Evolutionary conservation across 2,113 vertebrate species (phyloP).

Genomic region (Sylvia atricapilla): DNA sequence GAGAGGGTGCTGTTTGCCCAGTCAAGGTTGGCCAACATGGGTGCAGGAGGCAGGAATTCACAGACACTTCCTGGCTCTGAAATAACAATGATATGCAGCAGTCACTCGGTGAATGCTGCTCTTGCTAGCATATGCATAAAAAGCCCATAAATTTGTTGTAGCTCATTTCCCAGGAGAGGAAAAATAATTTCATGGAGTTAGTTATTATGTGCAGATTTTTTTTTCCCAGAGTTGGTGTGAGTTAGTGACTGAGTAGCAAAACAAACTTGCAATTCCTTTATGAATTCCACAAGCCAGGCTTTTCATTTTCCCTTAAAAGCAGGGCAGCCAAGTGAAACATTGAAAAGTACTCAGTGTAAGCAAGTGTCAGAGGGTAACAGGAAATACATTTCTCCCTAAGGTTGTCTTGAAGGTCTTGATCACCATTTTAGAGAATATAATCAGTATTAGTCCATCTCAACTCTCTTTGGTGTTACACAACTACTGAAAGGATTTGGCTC

Average conservation of each 20-base stretch:
- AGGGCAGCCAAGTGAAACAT: neutral
- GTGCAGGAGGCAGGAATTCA: neutral
- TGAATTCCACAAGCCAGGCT: neutral
- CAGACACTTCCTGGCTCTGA: neutral
- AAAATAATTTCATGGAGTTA: neutral
- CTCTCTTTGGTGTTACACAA: neutral
- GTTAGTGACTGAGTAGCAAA: neutral
- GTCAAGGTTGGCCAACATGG: no score
- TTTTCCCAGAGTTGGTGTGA: neutral
- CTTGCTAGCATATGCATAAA: neutral
- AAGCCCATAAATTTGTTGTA: neutral
- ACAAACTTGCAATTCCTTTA: neutral
- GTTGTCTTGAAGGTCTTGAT: neutral
- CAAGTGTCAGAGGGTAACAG: neutral
- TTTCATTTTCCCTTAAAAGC: neutral
- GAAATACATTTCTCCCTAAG: neutral
- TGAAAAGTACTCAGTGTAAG: neutral
- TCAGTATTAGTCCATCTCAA: neutral
- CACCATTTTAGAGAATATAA: neutral
- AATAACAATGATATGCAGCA: rapidly evolving
- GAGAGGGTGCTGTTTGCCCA: neutral
- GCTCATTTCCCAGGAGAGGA: neutral
- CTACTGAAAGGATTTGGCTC: neutral
- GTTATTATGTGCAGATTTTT: neutral
- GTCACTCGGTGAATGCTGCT: neutral